A percentile compares a stretch with the other conserved stretches of the same genome.
phyloP scores from a whole-genome alignment of 2,113 vertebrate genomes.

The Paramisgurnus dabryanus region DNA sequence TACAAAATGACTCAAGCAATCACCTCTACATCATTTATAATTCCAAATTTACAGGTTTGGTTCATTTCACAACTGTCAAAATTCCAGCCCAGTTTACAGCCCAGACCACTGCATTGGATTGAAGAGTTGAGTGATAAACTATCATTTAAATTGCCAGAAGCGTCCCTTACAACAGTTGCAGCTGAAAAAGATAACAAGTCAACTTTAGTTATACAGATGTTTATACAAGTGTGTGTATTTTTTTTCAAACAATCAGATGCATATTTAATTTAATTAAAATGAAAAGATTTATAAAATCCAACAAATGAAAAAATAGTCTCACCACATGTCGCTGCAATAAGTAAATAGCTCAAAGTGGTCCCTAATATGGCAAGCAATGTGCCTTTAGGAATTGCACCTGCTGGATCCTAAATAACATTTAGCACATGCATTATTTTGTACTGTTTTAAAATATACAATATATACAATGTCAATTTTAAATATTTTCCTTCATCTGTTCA shows the following conservation, averaged over 20 bases:
- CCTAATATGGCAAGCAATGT: constrained; percentile 72
- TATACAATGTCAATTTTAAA: too few relatives aligned
- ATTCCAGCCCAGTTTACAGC: constrained; percentile 71
- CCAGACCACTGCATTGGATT: constrained; percentile 61
- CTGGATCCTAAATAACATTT: constrained; percentile 63
- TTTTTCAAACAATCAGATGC: background rate
- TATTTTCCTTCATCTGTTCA: too few relatives aligned
- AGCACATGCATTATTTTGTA: background rate
- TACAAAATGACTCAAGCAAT: background rate
- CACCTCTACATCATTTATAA: constrained; percentile 70
- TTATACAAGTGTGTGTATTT: too few relatives aligned
- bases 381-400: constrained; percentile 71
- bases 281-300: background rate
- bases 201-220: too few relatives aligned
- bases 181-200: constrained; percentile 51
- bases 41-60: constrained; percentile 63
- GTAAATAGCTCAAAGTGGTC: constrained; percentile 71
- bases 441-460: background rate
- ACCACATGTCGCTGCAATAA: constrained; percentile 69
- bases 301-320: constrained; percentile 7
- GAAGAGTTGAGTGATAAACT: constrained; percentile 57
- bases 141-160: constrained; percentile 70
- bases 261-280: background rate
- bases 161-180: constrained; percentile 69
- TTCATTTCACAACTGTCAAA: constrained; percentile 67